Percentiles rank a stretch among this genome's conserved stretches.
phyloP scores from a whole-genome alignment of 2,797 vertebrate species.

The Erpetoichthys calabaricus region DNA sequence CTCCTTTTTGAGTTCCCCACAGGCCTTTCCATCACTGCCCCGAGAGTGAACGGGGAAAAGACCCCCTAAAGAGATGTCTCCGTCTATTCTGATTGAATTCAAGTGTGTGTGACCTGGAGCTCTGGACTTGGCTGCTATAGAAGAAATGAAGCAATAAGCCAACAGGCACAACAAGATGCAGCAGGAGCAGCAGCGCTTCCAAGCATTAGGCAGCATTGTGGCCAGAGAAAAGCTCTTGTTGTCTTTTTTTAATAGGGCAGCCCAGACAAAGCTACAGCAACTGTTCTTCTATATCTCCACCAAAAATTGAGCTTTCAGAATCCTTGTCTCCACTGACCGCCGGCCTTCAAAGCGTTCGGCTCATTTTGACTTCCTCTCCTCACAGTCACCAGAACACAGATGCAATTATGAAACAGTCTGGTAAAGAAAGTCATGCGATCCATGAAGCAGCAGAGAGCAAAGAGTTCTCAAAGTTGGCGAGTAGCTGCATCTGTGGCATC shows the following conservation, averaged over 20 bases:
- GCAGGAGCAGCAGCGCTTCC: too few relatives aligned
- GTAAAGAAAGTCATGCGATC: conserved; percentile 21
- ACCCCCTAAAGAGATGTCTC: conserved; percentile 84
- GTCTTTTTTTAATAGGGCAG: too few relatives aligned
- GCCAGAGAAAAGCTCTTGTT: too few relatives aligned
- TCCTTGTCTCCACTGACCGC: too few relatives aligned
- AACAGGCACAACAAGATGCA: conserved; percentile 15
- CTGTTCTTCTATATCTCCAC: too few relatives aligned
- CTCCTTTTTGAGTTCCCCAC: conserved; percentile 90
- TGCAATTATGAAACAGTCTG: conserved; percentile 24
- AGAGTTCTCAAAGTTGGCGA: too few relatives aligned
- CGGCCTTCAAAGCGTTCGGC: too few relatives aligned
- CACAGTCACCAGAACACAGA: conserved; percentile 24
- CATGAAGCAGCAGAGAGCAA: conserved; percentile 14
- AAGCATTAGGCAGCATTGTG: too few relatives aligned
- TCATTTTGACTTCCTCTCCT: conserved; percentile 13
- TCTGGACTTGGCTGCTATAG: conserved; percentile 66
- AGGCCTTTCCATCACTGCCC: conserved; percentile 76
- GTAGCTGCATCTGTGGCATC: too few relatives aligned
- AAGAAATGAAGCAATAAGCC: conserved; percentile 27
- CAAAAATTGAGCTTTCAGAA: too few relatives aligned
- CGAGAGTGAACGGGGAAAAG: conserved; percentile 84
- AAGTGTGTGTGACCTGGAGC: conserved; percentile 76
- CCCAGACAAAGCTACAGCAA: too few relatives aligned
- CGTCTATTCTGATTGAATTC: conserved; percentile 89